Conservation (phyloP, 2,113 vertebrate species). For the Pitta sordida region DNA sequence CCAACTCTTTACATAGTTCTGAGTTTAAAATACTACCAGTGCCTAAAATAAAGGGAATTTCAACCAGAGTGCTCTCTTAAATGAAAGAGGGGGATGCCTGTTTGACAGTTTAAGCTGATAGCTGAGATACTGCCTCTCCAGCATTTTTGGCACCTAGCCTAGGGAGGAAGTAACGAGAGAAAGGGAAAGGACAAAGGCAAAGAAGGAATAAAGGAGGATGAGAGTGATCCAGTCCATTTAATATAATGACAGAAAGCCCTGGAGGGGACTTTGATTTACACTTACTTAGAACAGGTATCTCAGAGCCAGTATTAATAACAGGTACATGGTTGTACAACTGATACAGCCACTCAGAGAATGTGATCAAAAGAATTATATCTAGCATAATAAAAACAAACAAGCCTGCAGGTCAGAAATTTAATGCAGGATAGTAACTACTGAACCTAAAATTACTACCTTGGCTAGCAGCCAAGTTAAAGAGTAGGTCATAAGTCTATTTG, state of each 20-base stretch:
- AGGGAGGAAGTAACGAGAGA: neutral
- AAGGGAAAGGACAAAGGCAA: conserved; percentile 23
- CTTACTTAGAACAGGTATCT: neutral
- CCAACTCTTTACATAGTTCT: conserved; percentile 35
- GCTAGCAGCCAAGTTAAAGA: neutral
- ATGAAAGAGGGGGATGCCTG: conserved; percentile 26
- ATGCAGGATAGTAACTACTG: neutral
- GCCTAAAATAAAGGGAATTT: conserved; percentile 49
- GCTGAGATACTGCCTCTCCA: neutral
- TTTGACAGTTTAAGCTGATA: conserved; percentile 18
- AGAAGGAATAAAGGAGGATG: neutral
- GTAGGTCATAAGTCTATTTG: neutral
- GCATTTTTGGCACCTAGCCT: conserved; percentile 42
- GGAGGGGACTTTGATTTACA: neutral
- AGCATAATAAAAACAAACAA: neutral
- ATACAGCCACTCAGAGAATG: neutral
- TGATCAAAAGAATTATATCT: neutral
- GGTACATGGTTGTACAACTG: neutral
- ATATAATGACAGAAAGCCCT: neutral
- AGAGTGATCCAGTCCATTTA: neutral
- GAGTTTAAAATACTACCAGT: conserved; percentile 43
- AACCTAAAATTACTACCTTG: neutral
- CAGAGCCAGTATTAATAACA: neutral
- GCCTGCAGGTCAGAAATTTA: neutral
- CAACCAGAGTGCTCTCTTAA: neutral